These are phyloP conservation scores for Kryptolebias marmoratus DNA, from an alignment of 2,113 vertebrate species.

Conservation along the genomic window DNA sequence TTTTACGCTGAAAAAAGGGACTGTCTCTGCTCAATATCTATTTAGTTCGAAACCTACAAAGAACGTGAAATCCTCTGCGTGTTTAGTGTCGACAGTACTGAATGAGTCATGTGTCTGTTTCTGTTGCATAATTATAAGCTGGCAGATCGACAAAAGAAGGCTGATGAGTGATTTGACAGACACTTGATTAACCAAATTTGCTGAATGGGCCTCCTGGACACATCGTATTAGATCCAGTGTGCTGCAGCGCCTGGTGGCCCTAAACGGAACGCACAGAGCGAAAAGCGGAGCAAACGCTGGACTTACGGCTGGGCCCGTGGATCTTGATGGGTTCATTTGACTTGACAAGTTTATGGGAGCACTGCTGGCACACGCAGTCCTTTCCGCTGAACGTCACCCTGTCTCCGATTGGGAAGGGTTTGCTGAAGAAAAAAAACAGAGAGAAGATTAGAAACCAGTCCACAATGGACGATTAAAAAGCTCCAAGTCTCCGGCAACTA, in stretches of 20 bases:
- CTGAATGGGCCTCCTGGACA: conserved; percentile 41
- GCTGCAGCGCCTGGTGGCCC: conserved; percentile 14
- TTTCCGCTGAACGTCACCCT: conserved; percentile 98
- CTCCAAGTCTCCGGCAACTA: conserved; percentile 24
- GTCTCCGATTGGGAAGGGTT: conserved; percentile 97
- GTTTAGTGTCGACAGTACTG: conserved; percentile 10
- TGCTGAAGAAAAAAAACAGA: conserved; percentile 78
- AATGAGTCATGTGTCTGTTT: conserved; percentile 42
- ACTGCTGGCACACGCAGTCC: conserved; percentile 96
- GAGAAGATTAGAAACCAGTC: conserved; percentile 33
- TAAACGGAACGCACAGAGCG: conserved; percentile 43
- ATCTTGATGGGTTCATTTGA: conserved; percentile 96
- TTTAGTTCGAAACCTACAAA: background rate
- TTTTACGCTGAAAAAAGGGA: background rate
- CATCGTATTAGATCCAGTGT: conserved; percentile 26
- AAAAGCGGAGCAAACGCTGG: conserved; percentile 2
- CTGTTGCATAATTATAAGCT: conserved; percentile 35
- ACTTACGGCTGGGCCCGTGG: conserved; percentile 95
- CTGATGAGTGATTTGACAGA: conserved; percentile 50
- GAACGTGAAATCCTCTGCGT: background rate
- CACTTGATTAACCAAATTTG: conserved; percentile 61
- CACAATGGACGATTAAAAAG: conserved; percentile 18
- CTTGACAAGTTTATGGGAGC: conserved; percentile 88
- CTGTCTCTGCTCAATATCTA: background rate
- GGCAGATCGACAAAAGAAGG: conserved; percentile 45